These are phyloP conservation scores for Tetragnatha montana DNA, from an alignment of 2,888 invertebrate genomes.

Conservation along the genomic window DNA sequence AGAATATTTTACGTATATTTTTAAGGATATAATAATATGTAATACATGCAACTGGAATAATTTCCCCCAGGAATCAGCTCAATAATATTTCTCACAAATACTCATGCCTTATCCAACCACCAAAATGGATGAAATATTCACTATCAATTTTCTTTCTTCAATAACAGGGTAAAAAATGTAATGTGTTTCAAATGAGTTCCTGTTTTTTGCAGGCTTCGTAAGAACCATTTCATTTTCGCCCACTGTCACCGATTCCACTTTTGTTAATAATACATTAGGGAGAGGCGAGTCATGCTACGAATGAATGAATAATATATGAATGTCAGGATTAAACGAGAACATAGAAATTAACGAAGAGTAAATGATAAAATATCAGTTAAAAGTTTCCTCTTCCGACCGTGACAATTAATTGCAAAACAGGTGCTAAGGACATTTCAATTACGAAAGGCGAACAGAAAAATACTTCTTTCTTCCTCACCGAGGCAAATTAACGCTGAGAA, in stretches of 20 bases:
- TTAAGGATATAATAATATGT: too few relatives aligned
- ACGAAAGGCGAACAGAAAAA: conserved; percentile 44
- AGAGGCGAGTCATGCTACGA: not conserved
- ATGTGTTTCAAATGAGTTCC: not conserved
- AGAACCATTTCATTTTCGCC: conserved; percentile 18
- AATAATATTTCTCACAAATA: too few relatives aligned
- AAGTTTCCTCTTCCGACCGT: conserved; percentile 32
- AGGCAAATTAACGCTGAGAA: conserved; percentile 31
- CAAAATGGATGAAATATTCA: not conserved
- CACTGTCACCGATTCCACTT: not conserved
- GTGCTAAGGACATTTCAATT: conserved; percentile 68
- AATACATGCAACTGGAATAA: too few relatives aligned
- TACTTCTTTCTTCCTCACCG: conserved; percentile 27
- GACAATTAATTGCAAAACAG: conserved; percentile 69
- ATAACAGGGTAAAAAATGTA: not conserved
- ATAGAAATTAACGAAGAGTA: conserved; percentile 42
- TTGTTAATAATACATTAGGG: conserved; percentile 47
- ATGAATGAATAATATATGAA: conserved; percentile 35
- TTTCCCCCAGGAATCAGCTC: too few relatives aligned
- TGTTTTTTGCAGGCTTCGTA: not conserved
- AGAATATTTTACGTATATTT: too few relatives aligned
- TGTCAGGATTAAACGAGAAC: conserved; percentile 34
- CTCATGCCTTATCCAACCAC: too few relatives aligned
- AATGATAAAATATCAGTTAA: conserved; percentile 66
- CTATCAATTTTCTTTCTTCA: not conserved